phyloP scores from a whole-genome alignment of 1,140 invertebrate species.

The Cataglyphis hispanica region DNA sequence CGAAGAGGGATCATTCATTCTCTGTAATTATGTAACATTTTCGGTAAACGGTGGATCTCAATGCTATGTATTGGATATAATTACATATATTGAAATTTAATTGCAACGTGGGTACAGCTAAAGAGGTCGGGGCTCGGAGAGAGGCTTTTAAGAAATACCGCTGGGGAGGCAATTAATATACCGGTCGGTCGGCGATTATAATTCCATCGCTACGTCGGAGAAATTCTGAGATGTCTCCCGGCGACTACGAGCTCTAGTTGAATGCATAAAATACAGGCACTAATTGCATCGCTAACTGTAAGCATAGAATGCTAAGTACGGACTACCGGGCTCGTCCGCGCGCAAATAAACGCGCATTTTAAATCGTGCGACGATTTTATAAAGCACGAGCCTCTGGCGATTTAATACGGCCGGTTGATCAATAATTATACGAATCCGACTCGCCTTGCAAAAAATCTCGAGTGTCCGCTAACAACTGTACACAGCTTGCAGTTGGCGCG shows the following conservation, averaged over 20 bases:
- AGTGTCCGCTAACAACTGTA: not conserved
- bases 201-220: constrained; percentile 42
- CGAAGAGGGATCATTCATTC: constrained; percentile 12
- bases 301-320: constrained; percentile 19
- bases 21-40: constrained; percentile 52
- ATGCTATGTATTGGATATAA: constrained; percentile 5
- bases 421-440: constrained; percentile 15
- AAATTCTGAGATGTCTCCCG: constrained; percentile 35
- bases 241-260: constrained; percentile 45
- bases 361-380: constrained; percentile 18
- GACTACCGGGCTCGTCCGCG: not conserved
- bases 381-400: not conserved
- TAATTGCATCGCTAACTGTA: constrained; percentile 50
- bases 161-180: constrained; percentile 49
- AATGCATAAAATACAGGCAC: constrained; percentile 46
- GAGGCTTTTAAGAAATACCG: constrained; percentile 35
- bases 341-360: not conserved
- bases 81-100: constrained; percentile 57
- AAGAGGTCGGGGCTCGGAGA: not conserved
- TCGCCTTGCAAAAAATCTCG: not conserved
- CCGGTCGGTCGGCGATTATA: constrained; percentile 39
- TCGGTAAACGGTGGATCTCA: not conserved
- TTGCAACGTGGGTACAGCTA: constrained; percentile 42
- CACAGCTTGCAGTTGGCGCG: not conserved
- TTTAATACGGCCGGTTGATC: not conserved